Evolutionary conservation across 1,140 invertebrate species (phyloP), one percentile per base, ranked within the genome.

Genomic region (Reticulitermes speratus): DNA sequence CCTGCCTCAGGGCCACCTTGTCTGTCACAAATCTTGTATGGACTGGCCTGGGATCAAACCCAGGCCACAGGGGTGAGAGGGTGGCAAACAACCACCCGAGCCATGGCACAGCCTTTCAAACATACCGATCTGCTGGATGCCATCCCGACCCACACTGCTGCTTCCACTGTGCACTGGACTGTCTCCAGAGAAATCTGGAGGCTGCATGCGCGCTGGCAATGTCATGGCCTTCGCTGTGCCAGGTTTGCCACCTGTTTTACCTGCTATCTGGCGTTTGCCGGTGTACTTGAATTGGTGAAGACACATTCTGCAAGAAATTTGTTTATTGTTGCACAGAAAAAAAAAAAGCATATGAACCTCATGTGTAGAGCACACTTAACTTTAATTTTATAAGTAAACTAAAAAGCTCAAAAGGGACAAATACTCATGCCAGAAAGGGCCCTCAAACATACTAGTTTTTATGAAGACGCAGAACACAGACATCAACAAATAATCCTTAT

Each of bases 271-370:
- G 89, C 96, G 95, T 87, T 95, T 95, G 9, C 97, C 97, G 30
- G 95, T 91, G 89, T 98, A 98, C 88, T 96, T 96, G 89, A 98
- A 98, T 89, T 97, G 96, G 90, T 97, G 93, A 44, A 98, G 91
- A 89, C 96, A 96, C 89, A 97, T 93, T 90, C 95, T 96, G 88
- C 75, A 92, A 91, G 85, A 89, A 89, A 89, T 88, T 83, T 69
- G 12, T 82, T 48, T 16, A 19, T 55, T 21, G 19, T 55, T 55
- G 19, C 81, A 83, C 21, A 38, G 30, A 2, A 88, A 48, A 83
- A 82, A 45, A 2, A 88, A 48, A 83, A 82, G 16, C 30, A 87
- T 52, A 87, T 52, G 38, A 87, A n/a, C 30, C 5, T 84, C 11
- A 48, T 48, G 11, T 48, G 16, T 5, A 44, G n/a, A 82, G 12